These are phyloP conservation scores for Burhinus bistriatus DNA, from an alignment of 2,113 vertebrate genomes.

Conservation along the genomic window DNA sequence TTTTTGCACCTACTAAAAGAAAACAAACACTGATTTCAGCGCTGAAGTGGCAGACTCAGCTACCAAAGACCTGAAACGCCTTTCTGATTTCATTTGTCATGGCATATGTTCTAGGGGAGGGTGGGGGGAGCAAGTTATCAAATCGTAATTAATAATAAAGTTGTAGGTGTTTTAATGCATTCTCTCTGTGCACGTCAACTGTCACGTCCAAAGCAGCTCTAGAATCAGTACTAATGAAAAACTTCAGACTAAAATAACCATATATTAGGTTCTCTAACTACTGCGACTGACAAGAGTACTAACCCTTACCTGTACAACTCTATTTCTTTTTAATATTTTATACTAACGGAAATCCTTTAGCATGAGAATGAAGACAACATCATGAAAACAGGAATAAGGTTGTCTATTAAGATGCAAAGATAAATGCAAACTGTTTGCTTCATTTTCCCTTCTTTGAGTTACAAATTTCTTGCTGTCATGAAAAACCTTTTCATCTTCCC, in stretches of 20 bases:
- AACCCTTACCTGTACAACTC: neutral
- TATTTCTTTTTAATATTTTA: conserved; percentile 40
- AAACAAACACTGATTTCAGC: neutral
- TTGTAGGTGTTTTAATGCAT: neutral
- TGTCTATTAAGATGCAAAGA: conserved; percentile 60
- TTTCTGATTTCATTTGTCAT: neutral
- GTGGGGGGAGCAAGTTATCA: neutral
- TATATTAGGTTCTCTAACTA: neutral
- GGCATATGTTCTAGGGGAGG: neutral
- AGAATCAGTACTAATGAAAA: neutral
- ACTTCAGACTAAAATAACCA: neutral
- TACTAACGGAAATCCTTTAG: conserved; percentile 29
- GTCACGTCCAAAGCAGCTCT: neutral
- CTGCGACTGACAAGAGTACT: neutral
- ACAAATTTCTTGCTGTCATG: conserved; percentile 56
- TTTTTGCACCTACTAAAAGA: neutral
- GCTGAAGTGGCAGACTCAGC: neutral
- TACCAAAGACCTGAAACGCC: neutral
- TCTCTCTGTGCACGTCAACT: neutral
- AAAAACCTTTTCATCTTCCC: conserved; percentile 65
- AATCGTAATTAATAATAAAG: neutral
- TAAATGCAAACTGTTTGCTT: conserved; percentile 60
- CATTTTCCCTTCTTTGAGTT: conserved; percentile 58
- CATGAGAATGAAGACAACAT: conserved; percentile 42
- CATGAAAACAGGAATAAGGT: conserved; percentile 44